A percentile compares a stretch with the other conserved stretches of the same genome.
Conservation (phyloP, 2,888 invertebrate species). For the Nephrocerus scutellatus region DNA sequence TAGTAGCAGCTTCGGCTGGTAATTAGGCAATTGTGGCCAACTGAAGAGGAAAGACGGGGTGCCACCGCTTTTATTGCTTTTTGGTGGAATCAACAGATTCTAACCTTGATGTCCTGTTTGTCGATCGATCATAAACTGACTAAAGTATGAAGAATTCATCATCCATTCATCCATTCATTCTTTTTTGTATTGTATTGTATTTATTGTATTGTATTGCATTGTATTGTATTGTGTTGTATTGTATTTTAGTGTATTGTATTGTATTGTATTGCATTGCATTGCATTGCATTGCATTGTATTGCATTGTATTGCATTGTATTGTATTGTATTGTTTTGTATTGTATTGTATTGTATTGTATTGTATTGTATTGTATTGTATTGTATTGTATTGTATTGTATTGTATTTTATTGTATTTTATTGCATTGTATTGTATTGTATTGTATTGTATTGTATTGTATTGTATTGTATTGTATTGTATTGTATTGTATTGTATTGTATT, state of each 20-base stretch:
- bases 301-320: slow-evolving; percentile 7
- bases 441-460: slow-evolving; percentile 9
- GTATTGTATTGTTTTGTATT: slow-evolving; percentile 7
- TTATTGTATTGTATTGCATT: slow-evolving; percentile 6
- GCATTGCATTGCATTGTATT: slow-evolving; percentile 5
- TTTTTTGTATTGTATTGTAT: no score
- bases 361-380: slow-evolving; percentile 8
- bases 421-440: slow-evolving; percentile 8
- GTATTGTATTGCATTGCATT: slow-evolving; percentile 7
- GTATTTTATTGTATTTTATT: slow-evolving; percentile 8
- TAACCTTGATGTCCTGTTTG: no score
- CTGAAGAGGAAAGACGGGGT: no score
- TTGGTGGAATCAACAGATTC: no score
- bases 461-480: slow-evolving; percentile 8
- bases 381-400: slow-evolving; percentile 6
- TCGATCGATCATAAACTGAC: no score
- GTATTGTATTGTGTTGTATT: slow-evolving; percentile 7
- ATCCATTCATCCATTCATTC: no score
- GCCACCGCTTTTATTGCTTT: no score
- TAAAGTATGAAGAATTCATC: no score
- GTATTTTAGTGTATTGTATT: slow-evolving; percentile 7
- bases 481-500: slow-evolving; percentile 8
- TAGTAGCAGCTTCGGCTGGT: no score
- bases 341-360: slow-evolving; percentile 1
- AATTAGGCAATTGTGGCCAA: no score